Evolutionary conservation across 2,113 vertebrate species (phyloP), one percentile per base, ranked within the genome.

Genomic region (Pangasianodon gigas): DNA sequence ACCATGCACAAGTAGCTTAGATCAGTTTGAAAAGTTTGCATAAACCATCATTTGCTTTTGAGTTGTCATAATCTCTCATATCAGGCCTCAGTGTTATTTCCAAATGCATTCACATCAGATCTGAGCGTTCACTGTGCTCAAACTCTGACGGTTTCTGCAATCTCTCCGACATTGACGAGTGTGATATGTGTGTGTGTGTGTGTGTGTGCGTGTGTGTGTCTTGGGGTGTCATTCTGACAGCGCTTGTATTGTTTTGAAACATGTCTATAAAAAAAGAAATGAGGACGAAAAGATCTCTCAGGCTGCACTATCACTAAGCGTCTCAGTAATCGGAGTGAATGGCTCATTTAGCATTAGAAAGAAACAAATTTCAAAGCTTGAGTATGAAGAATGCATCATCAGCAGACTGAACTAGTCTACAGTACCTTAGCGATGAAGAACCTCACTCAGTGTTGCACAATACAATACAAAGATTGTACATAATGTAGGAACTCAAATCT

Each of bases 251-350:
- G 44, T 54, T 51, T 46, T 16, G 75, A 87, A 90, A 88, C 86
- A 85, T 52, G 69, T 69, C 1, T 14, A 46, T 74, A 41, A 85
- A 37, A 24, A 52, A 51, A 77, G 32, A 58, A 41, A 11, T 29
- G 46, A 46, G 56, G 41, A 54, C 21, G 24, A 29, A 48, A 85
- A 13, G 60, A 37, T 80, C 87, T 87, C 54, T 74, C 60, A 85
- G 79, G 48, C 86, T 88, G 51, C 60, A 41, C 74, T 89, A 86
- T 82, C 46, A 81, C 56, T 11, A 7, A 58, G 87, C 24, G 58
- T 89, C 65, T 90, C 48, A 67, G 81, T 90, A 88, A 92, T 91
- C 85, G 75, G 67, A 89, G 14, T 90, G 65, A 89, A 88, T 85
- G 85, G 75, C 56, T 89, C 88, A 91, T 90, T 90, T 91, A 87